Evolutionary conservation across 2,113 vertebrate species (phyloP), one percentile per base, ranked within the genome.

Genomic region (Bufo bufo): DNA sequence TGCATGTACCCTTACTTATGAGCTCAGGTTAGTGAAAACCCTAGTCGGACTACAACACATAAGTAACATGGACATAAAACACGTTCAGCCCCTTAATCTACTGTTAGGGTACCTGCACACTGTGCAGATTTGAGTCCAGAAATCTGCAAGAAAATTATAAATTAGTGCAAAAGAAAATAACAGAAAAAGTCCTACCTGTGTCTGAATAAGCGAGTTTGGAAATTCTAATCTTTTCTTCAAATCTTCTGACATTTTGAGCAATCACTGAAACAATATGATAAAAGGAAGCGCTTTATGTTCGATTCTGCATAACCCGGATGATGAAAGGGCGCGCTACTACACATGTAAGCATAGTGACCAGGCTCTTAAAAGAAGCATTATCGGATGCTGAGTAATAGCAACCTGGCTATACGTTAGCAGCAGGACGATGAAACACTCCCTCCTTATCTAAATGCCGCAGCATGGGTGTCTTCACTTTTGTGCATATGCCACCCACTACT

Each of bases 211-310:
- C 3, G 95, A 92, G 92, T 96, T 98, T 90, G 95, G 96, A 93
- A 99, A 99, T 86, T 97, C 97, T 91, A 99, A 95, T 20, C 93
- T 95, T 74, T 94, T 95, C 91, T 94, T 97, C 90, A 99, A 93
- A 91, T 95, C 93, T 89, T 98, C 97, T 80, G 92, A 94, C 96
- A 96, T 96, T 89, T 93, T 91, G 45, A 3, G 23, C 12, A 65
- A 61, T 9, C 14, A 66, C 82, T 84, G 50, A 75, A 84, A 84
- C 6, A 84, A 88, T 4, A 75, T 47, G 50, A 74, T 47, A 16
- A 19, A 80, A 54, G 23, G 33, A 11, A 33, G 8, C 49, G 47
- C 7, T n/a, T 82, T 84, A 75, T 33, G 33, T 33, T 33, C 33
- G 33, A 33, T 17, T 49, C 16, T 84, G 7, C 61, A 83, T 50